Percentiles rank a stretch among this genome's conserved stretches.
Evolutionary conservation across 1,140 invertebrate species (phyloP).

Genomic region (Gryllus bimaculatus): DNA sequence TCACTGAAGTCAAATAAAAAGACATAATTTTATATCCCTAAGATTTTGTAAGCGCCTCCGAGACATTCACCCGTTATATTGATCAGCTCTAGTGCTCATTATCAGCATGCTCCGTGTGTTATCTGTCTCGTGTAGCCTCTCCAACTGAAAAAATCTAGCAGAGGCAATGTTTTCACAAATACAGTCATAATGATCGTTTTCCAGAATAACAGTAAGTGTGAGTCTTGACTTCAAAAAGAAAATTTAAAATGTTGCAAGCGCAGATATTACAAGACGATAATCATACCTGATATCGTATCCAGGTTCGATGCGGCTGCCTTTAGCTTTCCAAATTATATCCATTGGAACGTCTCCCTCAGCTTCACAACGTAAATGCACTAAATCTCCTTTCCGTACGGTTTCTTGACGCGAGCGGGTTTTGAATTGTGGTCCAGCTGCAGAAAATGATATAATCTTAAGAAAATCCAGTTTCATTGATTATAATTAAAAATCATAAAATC

Average conservation of each 20-base stretch:
- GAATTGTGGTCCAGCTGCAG: slow-evolving; percentile 37
- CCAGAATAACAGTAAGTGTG: not conserved
- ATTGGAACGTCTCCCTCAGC: slow-evolving; percentile 52
- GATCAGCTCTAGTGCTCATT: too few species aligned
- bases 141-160: too few species aligned
- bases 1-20: too few species aligned
- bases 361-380: slow-evolving; percentile 44
- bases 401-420: slow-evolving; percentile 36
- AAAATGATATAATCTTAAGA: slow-evolving; percentile 7
- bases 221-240: not conserved
- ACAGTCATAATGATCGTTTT: too few species aligned
- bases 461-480: too few species aligned
- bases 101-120: too few species aligned
- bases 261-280: not conserved
- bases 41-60: too few species aligned
- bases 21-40: too few species aligned
- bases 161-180: too few species aligned
- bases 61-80: too few species aligned
- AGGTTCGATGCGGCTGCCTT: slow-evolving; percentile 38
- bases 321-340: slow-evolving; percentile 45
- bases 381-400: slow-evolving; percentile 39
- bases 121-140: too few species aligned
- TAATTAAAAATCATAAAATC: too few species aligned
- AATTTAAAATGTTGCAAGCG: not conserved
- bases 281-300: slow-evolving; percentile 39